Conservation (phyloP, 2,113 vertebrate species). For the Pituophis catenifer region DNA sequence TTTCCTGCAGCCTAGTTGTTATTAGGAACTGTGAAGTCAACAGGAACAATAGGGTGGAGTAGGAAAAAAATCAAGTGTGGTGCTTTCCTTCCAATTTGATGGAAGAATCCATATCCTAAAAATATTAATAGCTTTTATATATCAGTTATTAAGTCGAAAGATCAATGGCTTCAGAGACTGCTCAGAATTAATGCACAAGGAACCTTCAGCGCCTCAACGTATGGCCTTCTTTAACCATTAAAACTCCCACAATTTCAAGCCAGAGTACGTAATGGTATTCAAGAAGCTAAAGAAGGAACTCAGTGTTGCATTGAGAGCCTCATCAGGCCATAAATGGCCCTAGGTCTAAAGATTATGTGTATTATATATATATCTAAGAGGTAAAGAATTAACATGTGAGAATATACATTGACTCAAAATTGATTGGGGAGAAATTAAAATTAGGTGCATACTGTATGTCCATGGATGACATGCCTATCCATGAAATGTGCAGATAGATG, state of each 20-base stretch:
- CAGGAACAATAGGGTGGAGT: background rate
- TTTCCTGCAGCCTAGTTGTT: background rate
- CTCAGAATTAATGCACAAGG: background rate
- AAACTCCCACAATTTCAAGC: background rate
- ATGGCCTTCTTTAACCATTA: background rate
- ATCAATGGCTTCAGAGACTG: background rate
- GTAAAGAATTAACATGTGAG: background rate
- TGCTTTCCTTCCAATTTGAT: background rate
- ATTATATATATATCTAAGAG: background rate
- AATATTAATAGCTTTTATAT: background rate
- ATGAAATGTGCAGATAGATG: background rate
- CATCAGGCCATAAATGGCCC: background rate
- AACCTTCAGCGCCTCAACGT: background rate
- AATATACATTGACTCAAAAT: background rate
- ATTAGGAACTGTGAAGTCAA: background rate
- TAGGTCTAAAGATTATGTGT: background rate
- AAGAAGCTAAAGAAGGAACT: background rate
- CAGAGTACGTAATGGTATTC: background rate
- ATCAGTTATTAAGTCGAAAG: background rate
- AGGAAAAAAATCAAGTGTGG: background rate
- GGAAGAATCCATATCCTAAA: background rate
- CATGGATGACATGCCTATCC: background rate
- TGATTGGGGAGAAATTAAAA: background rate
- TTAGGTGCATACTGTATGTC: background rate
- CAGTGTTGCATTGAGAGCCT: background rate